Evolutionary conservation across 1,140 invertebrate genomes (phyloP), one percentile per base, ranked within the genome.

Genomic region (Ganaspis sp.): DNA sequence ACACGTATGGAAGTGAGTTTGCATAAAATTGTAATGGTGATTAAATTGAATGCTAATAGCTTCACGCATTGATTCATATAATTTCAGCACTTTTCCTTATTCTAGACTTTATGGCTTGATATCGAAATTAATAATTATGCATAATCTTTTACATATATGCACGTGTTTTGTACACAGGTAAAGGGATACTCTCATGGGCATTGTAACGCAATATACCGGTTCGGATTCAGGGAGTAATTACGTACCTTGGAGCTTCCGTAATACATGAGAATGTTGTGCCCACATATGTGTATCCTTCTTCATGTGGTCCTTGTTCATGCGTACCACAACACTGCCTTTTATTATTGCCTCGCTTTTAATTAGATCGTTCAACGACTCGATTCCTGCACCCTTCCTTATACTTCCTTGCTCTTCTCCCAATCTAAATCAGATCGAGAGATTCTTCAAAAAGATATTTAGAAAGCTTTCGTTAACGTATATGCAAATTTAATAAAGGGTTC

Each of bases 231-330:
- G 34, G 45, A 74, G 70, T 80, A 80, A 80, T 80, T 77, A 75
- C 23, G 45, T 69, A 64, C 64, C 42, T 75, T 38, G 23, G 54
- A 70, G 74, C 80, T 81, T 78, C 76, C 76, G 76, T 70, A 74
- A 69, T 81, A 73, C 72, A 73, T 53, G 79, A 75, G 77, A 77
- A 77, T 80, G 76, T 81, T 77, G 45, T 76, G 73, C 76, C 23
- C 12, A 11, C 54, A 58, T 23, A 58, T 26, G 11, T 26, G 21
- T 58, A 15, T 26, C 21, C 75, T 80, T 74, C 29, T 76, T 76
- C 69, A 73, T 17, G 53, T 15, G 42, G n/a, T n/a, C n/a, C 75
- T 80, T 74, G 42, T 76, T 76, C 69, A 73, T 17, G 53, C 19
- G 42, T 70, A 53, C 42, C 26, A 29, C 78, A 76, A 69, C 78